Evolutionary conservation across 1,140 invertebrate genomes (phyloP), one percentile per base, ranked within the genome.

Genomic region (Drosophila prosaltans): DNA sequence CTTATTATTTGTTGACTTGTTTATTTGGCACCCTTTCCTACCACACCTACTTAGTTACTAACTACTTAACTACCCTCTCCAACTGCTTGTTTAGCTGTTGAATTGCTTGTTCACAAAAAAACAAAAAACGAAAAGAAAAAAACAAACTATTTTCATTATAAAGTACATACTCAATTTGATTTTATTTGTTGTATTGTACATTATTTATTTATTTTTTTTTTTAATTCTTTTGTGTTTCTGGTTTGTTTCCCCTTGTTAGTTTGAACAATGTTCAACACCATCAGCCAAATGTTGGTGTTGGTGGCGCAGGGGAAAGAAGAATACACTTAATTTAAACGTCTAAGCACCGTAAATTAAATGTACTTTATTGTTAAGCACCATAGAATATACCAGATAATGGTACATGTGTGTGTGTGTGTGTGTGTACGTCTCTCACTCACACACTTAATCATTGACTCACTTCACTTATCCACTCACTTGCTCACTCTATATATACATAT

Each of bases 351-450:
- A 77, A 76, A 78, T 78, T 68, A 89, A 85, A 82, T 74, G 63
- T 83, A 86, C 80, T 81, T 81, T 36, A 86, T 54, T 60, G 65
- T 65, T 88, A 88, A 88, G 84, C 83, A 88, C 84, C 61, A 81
- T 65, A 69, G 79, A 41, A 62, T 64, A 64, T 16, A 30, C 45
- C 45, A 51, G 0, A 51, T 3, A 16, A 9, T 3, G 2, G 4
- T 3, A 51, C 26, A 26, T 26, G 2, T 10, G 1, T 24, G 24
- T 36, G 6, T 36, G 24, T 36, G 6, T 36, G 32, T 36, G 32
- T 36, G 21, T 78, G 69, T 84, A 84, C 72, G 69, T 80, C 64
- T 75, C 58, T 48, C 10, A 51, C 48, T 74, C 45, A 45, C 39
- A 10, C 41, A 55, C 36, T 26, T n/a, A 7, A 28, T 28, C 36